Evolutionary conservation across 1,140 invertebrate species (phyloP), one percentile per base, ranked within the genome.

Genomic region (Drosophila bocqueti): DNA sequence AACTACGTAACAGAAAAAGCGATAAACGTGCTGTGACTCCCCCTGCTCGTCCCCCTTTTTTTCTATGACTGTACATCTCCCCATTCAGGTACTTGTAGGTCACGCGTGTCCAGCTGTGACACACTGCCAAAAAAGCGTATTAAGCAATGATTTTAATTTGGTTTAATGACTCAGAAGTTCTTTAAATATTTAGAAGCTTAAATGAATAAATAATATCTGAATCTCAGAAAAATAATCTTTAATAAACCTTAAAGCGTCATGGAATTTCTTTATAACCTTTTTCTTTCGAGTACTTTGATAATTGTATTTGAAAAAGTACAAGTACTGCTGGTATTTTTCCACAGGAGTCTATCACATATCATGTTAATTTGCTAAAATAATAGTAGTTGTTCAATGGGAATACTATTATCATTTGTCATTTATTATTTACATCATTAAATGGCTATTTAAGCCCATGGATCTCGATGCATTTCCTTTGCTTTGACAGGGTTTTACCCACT

Each of bases 1-100:
- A 55, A 34, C 69, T 57, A 73, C 69, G 68, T 73, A 73, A 73
- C 67, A 52, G 16, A 52, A 54, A 54, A 45, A 26, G 16, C 45
- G 29, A 21, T 36, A 62, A 63, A 62, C 62, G 57, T 65, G 62
- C 62, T 62, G 38, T 34, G 62, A 42, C 58, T 63, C 38, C 63
- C 31, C 24, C 31, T 43, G 38, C 38, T 59, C 4, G 13, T 11
- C 26, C 15, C 9, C 36, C 38, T 15, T 11, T 4, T 4, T 26
- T 13, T 21, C 62, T 34, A 9, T 60, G n/a, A 11, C 21, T n/a
- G 13, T 29, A 59, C 16, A 21, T 34, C 21, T 64, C 16, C 29
- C 57, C 29, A 34, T 43, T 24, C 38, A 31, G 57, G 57, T 62
- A 43, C 57, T 61, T 61, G 38, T n/a, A 21, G 62, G 54, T 45